These are phyloP conservation scores for Aporophyla lueneburgensis DNA, from an alignment of 2,888 invertebrate species.

Conservation along the genomic window DNA sequence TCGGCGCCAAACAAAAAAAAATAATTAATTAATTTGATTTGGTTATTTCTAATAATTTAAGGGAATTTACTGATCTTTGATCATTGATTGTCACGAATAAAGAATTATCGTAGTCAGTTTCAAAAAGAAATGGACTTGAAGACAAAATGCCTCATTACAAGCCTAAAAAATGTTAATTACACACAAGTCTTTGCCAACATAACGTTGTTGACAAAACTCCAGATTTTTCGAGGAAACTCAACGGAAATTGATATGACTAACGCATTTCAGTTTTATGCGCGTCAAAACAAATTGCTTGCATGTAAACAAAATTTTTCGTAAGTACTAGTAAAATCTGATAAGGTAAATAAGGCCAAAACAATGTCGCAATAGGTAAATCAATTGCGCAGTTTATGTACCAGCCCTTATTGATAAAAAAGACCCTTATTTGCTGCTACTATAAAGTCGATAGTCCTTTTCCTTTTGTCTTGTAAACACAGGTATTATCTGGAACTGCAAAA, in stretches of 20 bases:
- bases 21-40: too few species aligned
- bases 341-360: conserved; percentile 34
- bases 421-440: background rate
- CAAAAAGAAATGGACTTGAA: background rate
- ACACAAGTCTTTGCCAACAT: background rate
- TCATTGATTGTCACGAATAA: too few species aligned
- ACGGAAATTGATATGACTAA: conserved; percentile 58
- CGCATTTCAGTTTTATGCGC: conserved; percentile 35
- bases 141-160: background rate
- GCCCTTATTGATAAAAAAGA: conserved; percentile 47
- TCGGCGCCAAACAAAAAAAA: too few species aligned
- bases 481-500: conserved; percentile 26
- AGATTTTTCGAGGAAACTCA: conserved; percentile 43
- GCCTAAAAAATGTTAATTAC: background rate
- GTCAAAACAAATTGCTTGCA: conserved; percentile 43
- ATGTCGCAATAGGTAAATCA: conserved; percentile 44
- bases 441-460: conserved; percentile 34
- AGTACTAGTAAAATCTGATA: conserved; percentile 58
- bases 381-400: conserved; percentile 45
- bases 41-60: too few species aligned
- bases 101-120: too few species aligned
- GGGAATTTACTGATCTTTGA: too few species aligned
- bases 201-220: conserved; percentile 32
- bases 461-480: conserved; percentile 12
- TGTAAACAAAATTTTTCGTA: conserved; percentile 44